A percentile compares a stretch with the other conserved stretches of the same genome.
Conservation (phyloP, 2,113 vertebrate species). For the Kryptolebias marmoratus region DNA sequence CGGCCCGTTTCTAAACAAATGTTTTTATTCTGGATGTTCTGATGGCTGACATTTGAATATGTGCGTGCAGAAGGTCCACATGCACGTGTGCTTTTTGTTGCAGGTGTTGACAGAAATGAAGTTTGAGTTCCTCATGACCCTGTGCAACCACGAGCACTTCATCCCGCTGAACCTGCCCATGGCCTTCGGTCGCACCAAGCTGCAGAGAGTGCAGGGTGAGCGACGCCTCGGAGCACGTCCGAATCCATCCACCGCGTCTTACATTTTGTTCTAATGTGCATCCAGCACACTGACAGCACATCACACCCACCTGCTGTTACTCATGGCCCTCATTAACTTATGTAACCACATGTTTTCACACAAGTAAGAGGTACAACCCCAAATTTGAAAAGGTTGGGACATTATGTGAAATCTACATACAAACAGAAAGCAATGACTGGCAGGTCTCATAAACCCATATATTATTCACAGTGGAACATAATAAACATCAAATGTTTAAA, state of each 20-base stretch:
- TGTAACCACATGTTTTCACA: slow-evolving; percentile 7
- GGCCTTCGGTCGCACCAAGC: slow-evolving; percentile 91
- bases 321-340: not conserved
- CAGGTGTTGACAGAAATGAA: slow-evolving; percentile 94
- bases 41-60: not conserved
- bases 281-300: slow-evolving; percentile 10
- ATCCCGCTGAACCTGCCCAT: slow-evolving; percentile 97
- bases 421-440: too few species aligned
- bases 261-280: slow-evolving; percentile 24
- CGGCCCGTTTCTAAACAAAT: not conserved
- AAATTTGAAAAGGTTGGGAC: too few species aligned
- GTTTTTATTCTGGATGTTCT: not conserved
- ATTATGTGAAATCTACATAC: too few species aligned
- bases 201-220: slow-evolving; percentile 92
- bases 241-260: slow-evolving; percentile 7
- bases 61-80: too few species aligned
- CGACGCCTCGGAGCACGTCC: not conserved
- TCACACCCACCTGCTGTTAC: not conserved
- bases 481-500: too few species aligned
- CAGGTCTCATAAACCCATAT: too few species aligned
- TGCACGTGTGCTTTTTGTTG: not conserved
- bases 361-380: not conserved
- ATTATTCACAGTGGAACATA: too few species aligned
- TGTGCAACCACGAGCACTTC: slow-evolving; percentile 96
- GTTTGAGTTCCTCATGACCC: slow-evolving; percentile 93